Base-by-base conservation (phyloP, 2,888 invertebrate species). In the Rhagonycha lutea region DNA sequence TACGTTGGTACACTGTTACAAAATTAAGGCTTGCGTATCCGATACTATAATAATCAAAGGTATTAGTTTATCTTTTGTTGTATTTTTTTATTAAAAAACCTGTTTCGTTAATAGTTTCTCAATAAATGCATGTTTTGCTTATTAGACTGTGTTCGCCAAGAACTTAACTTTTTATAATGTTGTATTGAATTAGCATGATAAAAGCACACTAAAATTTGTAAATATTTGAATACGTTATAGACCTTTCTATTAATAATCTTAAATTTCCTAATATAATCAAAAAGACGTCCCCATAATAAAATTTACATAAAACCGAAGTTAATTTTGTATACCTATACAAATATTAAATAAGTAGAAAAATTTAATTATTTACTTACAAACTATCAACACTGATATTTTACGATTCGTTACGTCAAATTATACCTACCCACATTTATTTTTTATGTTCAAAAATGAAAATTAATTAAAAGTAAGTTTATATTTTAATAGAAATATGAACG, bases 401-500 rank as follows among this genome's bases (percentile, higher is more conserved):
- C 26, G 18, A 65, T 65, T 26, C 26, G 63, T 65, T n/a, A 65
- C 14, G 63, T 65, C 63, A 24, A 65, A 24, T 26, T 23, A 65
- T 65, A 26, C 63, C 23, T 69, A 73, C 61, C 65, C 14, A 60
- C 72, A 68, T 72, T 29, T 24, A 14, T 18, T 18, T 47, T 47
- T 60, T 14, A n/a, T 26, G 61, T 62, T 74, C 68, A 67, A 68
- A 29, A 68, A 47, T 70, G 61, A 23, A 74, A 74, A 70, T 74
- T 74, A 63, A 74, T 74, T 74, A 74, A 67, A 61, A 12, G 61
- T 61, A 60, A 65, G 47, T 60, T 67, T 32, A 69, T 67, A 75
- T 14, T 72, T 72, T 70, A 76, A 73, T 69, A 28, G 72, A 73
- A 68, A 76, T 73, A 69, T 32, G 63, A 26, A n/a, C 24, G 68